Evolutionary conservation across 1,140 invertebrate species (phyloP), one percentile per base, ranked within the genome.

Genomic region (Globodera ellingtonae): DNA sequence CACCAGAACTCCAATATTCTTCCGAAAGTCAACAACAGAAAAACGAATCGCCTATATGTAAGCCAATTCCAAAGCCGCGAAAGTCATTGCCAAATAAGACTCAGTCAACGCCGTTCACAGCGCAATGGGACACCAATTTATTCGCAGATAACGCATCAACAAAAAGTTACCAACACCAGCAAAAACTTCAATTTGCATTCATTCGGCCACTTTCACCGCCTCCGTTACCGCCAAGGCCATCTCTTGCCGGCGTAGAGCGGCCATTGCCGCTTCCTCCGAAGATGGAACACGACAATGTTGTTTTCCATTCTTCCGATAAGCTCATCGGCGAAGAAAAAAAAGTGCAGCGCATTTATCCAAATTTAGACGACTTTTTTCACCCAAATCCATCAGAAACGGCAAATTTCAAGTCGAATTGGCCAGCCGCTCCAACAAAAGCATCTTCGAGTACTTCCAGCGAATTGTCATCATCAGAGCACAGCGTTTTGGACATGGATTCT

Each of bases 61-160:
- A 77, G 67, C 75, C 75, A 67, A 21, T 77, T 62, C 75, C 75
- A 65, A 77, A 77, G n/a, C 75, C 75, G 48, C 44, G 75, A 47
- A 77, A 46, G n/a, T 69, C 69, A 52, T n/a, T 77, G 46, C 24
- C 65, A 62, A 77, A 77, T 18, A 35, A 24, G 15, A 24, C 18
- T 21, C 35, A 21, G 46, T 13, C 9, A 70, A 70, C n/a, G 59
- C 35, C 35, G 3, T 65, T 13, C 59, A 65, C n/a, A 13, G 5
- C 24, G 18, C 35, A 59, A 75, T 59, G 50, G 24, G 62, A 24
- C 4, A 21, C 6, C 18, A 24, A 6, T 77, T 35, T 77, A 13
- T 13, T 48, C n/a, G 15, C 75, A 62, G 67, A 46, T 77, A 35
- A 52, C 65, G 44, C 35, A 35, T 35, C 75, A 35, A 48, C 46